These are phyloP conservation scores for Vannuccia rotundouncinata DNA, from an alignment of 2,888 invertebrate genomes.

Conservation along the genomic window DNA sequence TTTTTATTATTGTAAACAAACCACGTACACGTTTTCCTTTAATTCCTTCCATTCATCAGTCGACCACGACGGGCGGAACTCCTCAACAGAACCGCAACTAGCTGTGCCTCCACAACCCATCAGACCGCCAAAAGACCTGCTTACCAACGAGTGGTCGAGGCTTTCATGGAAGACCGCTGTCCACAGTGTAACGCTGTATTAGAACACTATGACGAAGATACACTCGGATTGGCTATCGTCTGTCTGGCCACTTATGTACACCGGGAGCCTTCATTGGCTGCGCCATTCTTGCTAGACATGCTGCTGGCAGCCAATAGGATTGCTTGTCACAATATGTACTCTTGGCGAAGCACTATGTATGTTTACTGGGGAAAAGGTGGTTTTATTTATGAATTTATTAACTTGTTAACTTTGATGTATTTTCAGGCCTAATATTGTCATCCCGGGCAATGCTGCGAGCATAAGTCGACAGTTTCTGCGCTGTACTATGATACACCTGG, in stretches of 20 bases:
- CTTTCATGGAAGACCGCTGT: constrained; percentile 60
- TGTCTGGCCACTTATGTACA: constrained; percentile 90
- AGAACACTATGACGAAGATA: constrained; percentile 83
- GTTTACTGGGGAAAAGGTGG: background rate
- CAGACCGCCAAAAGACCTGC: background rate
- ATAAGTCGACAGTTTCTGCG: constrained; percentile 93
- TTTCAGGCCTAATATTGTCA: constrained; percentile 62
- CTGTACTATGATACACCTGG: constrained; percentile 88
- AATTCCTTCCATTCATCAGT: constrained; percentile 37
- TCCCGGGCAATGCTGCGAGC: constrained; percentile 87
- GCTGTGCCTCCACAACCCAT: background rate
- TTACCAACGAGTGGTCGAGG: constrained; percentile 32
- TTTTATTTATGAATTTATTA: background rate
- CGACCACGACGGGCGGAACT: constrained; percentile 48
- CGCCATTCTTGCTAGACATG: constrained; percentile 82
- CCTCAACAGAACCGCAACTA: constrained; percentile 43
- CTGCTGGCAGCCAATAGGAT: constrained; percentile 79
- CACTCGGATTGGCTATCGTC: constrained; percentile 84
- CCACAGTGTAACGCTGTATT: constrained; percentile 74
- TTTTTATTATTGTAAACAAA: no score
- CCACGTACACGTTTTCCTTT: background rate
- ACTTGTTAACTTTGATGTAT: background rate
- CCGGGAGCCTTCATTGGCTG: constrained; percentile 83
- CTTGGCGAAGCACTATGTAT: constrained; percentile 48
- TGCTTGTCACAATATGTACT: constrained; percentile 45